These are phyloP conservation scores for Chlorospingus flavigularis DNA, from an alignment of 2,797 vertebrate species.

Conservation along the genomic window DNA sequence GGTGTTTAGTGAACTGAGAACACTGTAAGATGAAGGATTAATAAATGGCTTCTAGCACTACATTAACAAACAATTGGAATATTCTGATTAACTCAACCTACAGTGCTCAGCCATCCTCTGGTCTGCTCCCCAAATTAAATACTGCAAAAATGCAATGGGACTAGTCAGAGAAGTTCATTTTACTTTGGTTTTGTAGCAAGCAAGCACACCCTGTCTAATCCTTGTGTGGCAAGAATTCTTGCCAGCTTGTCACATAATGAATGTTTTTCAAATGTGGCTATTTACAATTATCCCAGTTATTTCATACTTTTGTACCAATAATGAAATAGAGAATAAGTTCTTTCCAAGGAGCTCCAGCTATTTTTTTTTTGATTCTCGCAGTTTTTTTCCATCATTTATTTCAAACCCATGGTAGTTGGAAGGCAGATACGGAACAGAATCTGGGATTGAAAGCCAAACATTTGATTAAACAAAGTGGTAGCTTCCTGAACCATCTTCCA, in stretches of 20 bases:
- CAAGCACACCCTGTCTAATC: not conserved
- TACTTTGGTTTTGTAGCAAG: not conserved
- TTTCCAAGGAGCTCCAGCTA: not conserved
- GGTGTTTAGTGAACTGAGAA: not conserved
- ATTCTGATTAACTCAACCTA: not conserved
- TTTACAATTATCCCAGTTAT: not conserved
- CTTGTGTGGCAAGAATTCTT: not conserved
- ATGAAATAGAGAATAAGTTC: not conserved
- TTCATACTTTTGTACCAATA: not conserved
- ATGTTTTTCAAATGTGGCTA: not conserved
- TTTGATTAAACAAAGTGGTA: not conserved
- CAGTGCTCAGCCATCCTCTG: rapidly evolving
- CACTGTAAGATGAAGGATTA: not conserved
- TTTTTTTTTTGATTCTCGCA: not conserved
- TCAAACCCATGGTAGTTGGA: not conserved
- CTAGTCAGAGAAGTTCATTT: not conserved
- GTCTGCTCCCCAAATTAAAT: not conserved
- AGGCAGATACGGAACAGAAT: not conserved
- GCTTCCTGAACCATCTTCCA: not conserved
- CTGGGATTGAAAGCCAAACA: not conserved
- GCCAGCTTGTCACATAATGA: not conserved
- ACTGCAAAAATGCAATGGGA: not conserved
- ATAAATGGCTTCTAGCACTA: not conserved
- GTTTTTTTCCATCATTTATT: not conserved
- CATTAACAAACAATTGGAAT: not conserved